These are phyloP conservation scores for Pseudomugil tenellus DNA, from an alignment of 2,797 vertebrate species.

Conservation along the genomic window DNA sequence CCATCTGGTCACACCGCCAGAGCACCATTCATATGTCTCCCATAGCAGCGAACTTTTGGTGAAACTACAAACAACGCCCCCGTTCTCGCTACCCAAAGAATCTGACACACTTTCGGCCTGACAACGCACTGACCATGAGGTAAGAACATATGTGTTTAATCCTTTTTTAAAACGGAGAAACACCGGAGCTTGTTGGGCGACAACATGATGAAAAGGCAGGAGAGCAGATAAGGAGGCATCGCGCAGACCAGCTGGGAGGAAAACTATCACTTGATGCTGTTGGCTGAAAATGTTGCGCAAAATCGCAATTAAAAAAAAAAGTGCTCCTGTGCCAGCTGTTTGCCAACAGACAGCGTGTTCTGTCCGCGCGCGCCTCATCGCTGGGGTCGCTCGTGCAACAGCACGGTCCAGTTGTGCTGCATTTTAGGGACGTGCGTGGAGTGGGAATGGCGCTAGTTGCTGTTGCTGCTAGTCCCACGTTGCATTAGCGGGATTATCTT, in stretches of 20 bases:
- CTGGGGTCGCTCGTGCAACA: neutral
- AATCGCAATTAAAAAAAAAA: too few relatives aligned
- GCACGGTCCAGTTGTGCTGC: conserved; percentile 26
- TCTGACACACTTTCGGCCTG: conserved; percentile 21
- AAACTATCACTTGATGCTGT: neutral
- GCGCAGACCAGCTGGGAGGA: neutral
- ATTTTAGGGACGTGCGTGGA: conserved; percentile 56
- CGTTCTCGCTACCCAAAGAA: conserved; percentile 16
- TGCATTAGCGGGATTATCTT: conserved; percentile 45
- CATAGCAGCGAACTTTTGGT: conserved; percentile 68
- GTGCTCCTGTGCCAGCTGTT: neutral
- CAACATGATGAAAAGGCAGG: conserved; percentile 24
- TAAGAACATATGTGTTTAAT: conserved; percentile 66
- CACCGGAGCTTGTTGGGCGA: too few relatives aligned
- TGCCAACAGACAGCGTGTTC: neutral
- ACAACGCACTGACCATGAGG: conserved; percentile 75
- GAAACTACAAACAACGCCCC: conserved; percentile 45
- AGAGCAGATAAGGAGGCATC: conserved; percentile 5
- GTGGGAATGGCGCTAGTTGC: conserved; percentile 54
- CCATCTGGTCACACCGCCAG: conserved; percentile 27
- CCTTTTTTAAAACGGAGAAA: too few relatives aligned
- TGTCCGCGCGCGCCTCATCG: neutral
- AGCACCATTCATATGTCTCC: conserved; percentile 59
- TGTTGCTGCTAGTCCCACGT: conserved; percentile 39
- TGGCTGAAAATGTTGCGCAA: conserved; percentile 19